Base-by-base conservation (phyloP, 2,113 vertebrate species). In the Dolichallabes microphthalmus region DNA sequence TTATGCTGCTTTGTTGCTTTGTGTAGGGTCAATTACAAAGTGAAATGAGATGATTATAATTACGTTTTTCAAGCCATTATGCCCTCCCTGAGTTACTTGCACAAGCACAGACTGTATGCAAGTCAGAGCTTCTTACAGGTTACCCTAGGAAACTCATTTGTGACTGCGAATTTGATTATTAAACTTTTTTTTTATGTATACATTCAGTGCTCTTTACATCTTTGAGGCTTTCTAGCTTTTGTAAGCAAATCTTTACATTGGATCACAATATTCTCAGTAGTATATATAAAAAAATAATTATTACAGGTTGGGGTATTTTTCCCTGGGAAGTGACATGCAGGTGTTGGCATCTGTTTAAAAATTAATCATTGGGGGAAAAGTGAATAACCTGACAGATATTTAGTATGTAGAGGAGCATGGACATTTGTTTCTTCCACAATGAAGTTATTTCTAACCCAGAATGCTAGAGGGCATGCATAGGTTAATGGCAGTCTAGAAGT, bases 11-110 rank as follows among this genome's bases (percentile, higher is more conserved):
- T 25, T 25, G 39, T 50, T 61, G 50, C 14, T 83, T 50, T 1
- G 30, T 27, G 12, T 57, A 20, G 14, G 52, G 19, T 77, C 74
- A 77, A 3, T 76, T 76, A 76, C 74, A 75, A 75, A 50, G n/a
- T 63, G 45, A 45, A 45, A 45, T 45, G 45, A 45, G 45, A 27
- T 74, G 32, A 50, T 82, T 73, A 75, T 75, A 75, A 75, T 60
- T 57, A 74, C n/a, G 15, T 14, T 27, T 27, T 22, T 50, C 39
- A 19, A 75, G 17, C 22, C 11, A 60, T 39, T 74, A 27, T 27
- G 0, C 3, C 2, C 13, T 64, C 30, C 14, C 30, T 68, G 30
- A 68, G 3, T 27, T 27, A 68, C 45, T 55, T 53, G 50, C 25
- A 19, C 39, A 64, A 25, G 25, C 25, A 20, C 52, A 27, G 39